Conservation (phyloP, 2,888 invertebrate species). For the Polydrusus pterygomalis region DNA sequence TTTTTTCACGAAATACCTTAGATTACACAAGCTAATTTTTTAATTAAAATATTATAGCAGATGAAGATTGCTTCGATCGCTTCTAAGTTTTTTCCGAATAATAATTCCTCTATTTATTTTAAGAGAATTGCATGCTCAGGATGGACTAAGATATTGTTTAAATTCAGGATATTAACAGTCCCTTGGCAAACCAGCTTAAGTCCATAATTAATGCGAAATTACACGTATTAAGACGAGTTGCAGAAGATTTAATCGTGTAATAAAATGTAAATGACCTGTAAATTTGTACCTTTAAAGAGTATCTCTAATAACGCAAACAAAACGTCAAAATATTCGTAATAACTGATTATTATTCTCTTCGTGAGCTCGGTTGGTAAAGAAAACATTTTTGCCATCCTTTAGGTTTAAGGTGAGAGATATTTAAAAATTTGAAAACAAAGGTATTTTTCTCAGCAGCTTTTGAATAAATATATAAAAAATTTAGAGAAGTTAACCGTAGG, state of each 20-base stretch:
- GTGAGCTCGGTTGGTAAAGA: too few relatives aligned
- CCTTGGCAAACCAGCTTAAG: background rate
- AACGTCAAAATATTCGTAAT: background rate
- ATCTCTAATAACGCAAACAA: background rate
- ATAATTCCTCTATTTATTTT: background rate
- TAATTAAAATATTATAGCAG: too few relatives aligned
- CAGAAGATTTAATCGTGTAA: background rate
- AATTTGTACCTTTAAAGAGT: background rate
- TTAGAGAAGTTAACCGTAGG: too few relatives aligned
- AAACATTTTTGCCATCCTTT: too few relatives aligned
- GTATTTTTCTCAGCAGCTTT: too few relatives aligned
- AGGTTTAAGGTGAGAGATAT: too few relatives aligned
- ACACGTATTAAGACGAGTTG: background rate
- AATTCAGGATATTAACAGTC: background rate
- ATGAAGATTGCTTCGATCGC: too few relatives aligned
- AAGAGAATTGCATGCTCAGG: background rate
- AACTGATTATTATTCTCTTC: too few relatives aligned
- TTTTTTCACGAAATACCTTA: background rate
- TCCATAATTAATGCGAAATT: background rate
- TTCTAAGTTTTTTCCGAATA: too few relatives aligned
- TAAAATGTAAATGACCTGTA: background rate
- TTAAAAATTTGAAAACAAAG: too few relatives aligned
- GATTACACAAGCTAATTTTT: too few relatives aligned
- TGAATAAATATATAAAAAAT: too few relatives aligned
- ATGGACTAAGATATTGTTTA: background rate